A percentile compares a stretch with the other conserved stretches of the same genome.
These are phyloP conservation scores for Nyctibius bracteatus DNA, from an alignment of 2,113 vertebrate species.

Conservation along the genomic window DNA sequence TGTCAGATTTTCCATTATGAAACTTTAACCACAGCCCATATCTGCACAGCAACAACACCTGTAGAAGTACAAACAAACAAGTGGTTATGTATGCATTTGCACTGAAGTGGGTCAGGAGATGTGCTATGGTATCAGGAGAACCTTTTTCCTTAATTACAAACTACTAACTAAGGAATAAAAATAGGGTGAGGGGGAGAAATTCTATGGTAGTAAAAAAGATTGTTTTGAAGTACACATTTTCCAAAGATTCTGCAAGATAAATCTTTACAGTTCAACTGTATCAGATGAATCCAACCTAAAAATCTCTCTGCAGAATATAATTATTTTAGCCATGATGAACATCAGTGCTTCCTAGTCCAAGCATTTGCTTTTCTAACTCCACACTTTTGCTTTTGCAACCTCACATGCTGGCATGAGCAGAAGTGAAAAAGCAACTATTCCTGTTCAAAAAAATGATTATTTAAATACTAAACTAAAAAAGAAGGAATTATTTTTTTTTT, in stretches of 20 bases:
- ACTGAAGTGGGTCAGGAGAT: constrained; percentile 11
- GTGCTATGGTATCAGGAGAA: background rate
- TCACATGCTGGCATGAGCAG: background rate
- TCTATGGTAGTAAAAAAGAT: background rate
- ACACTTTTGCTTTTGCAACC: background rate
- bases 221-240: background rate
- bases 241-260: background rate
- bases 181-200: background rate
- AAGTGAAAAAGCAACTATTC: background rate
- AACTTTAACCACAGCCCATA: constrained; percentile 41
- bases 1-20: constrained; percentile 66
- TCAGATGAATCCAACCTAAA: background rate
- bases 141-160: background rate
- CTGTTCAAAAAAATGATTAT: background rate
- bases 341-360: background rate
- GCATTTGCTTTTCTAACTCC: background rate
- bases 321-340: background rate
- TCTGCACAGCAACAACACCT: constrained; percentile 41
- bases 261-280: background rate
- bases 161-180: background rate
- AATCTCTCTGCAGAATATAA: background rate
- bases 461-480: background rate
- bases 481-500: background rate
- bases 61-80: constrained; percentile 39
- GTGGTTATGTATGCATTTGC: background rate